A percentile compares a stretch with the other conserved stretches of the same genome.
These are phyloP conservation scores for Trachelus stipa DNA, from an alignment of 2,888 invertebrate genomes.

Conservation along the genomic window DNA sequence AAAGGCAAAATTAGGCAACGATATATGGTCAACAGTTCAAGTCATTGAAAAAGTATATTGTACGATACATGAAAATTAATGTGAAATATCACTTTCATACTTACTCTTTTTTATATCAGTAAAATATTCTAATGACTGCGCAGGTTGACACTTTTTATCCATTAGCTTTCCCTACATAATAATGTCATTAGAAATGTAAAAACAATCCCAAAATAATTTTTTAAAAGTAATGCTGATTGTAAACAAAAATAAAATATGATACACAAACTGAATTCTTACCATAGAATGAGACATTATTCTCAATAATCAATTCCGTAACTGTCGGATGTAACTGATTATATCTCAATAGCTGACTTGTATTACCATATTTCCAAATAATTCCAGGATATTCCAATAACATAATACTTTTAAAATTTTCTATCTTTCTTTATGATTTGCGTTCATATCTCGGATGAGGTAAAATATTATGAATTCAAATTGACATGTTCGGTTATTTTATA, in stretches of 20 bases:
- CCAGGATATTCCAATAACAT: no score
- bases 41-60: neutral
- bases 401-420: neutral
- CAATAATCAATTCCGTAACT: neutral
- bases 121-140: neutral
- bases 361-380: neutral
- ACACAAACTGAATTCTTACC: neutral
- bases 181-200: neutral
- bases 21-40: neutral
- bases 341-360: neutral
- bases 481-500: neutral
- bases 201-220: no score
- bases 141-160: neutral
- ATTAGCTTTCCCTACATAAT: neutral
- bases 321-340: neutral
- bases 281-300: neutral
- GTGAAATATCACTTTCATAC: neutral
- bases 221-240: neutral
- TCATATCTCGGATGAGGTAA: neutral
- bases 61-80: neutral
- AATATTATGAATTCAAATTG: neutral
- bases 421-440: neutral
- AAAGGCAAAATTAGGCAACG: neutral
- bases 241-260: neutral
- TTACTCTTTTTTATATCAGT: neutral